Evolutionary conservation across 2,797 vertebrate species (phyloP).

Genomic region (Luscinia megarhynchos): DNA sequence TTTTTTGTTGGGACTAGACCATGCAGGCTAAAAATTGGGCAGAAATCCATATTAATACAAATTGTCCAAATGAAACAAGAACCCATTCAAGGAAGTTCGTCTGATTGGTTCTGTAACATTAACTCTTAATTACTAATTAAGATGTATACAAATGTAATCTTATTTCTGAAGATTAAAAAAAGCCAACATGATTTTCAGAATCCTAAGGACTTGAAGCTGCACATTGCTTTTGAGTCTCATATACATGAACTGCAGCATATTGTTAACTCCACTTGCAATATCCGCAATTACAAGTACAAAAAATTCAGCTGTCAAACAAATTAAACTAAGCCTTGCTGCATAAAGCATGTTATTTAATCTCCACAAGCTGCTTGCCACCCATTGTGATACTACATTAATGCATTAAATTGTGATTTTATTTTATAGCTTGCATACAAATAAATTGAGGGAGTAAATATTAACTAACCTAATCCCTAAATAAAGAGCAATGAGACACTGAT

Average conservation of each 20-base stretch:
- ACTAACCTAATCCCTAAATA: conserved; percentile 30
- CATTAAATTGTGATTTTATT: conserved; percentile 57
- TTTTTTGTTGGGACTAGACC: neutral
- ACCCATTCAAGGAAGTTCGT: neutral
- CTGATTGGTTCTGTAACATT: neutral
- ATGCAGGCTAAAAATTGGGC: neutral
- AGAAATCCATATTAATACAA: neutral
- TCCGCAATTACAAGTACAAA: conserved; percentile 31
- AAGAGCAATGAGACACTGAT: neutral
- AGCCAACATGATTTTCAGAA: neutral
- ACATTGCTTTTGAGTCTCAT: neutral
- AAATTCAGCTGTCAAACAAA: conserved; percentile 39
- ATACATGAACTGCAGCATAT: neutral
- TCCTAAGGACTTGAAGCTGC: neutral
- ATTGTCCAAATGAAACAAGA: neutral
- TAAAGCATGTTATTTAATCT: conserved; percentile 63
- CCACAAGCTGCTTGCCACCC: conserved; percentile 48
- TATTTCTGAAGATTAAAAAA: neutral
- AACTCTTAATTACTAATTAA: neutral
- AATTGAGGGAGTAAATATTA: conserved; percentile 20
- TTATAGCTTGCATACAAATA: conserved; percentile 45
- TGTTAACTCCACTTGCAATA: conserved; percentile 16
- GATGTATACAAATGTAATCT: neutral
- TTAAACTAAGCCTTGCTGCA: conserved; percentile 29
- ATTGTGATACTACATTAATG: conserved; percentile 23